These are phyloP conservation scores for Panorpa germanica DNA, from an alignment of 2,888 invertebrate genomes.

Conservation along the genomic window DNA sequence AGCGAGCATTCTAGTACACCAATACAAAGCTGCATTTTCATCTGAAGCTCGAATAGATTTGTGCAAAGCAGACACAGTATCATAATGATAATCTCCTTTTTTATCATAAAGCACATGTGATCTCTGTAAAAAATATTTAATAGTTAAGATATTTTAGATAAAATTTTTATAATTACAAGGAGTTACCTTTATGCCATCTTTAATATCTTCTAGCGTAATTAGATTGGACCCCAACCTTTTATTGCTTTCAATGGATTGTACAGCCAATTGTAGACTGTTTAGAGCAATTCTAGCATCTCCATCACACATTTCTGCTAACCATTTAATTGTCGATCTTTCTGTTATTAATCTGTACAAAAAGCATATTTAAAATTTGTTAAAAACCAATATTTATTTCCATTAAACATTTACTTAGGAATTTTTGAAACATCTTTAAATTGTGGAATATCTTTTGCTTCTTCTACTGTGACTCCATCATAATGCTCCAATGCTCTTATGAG, in stretches of 20 bases:
- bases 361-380: conserved; percentile 11
- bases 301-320: conserved; percentile 58
- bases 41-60: conserved; percentile 68
- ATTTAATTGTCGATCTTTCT: conserved; percentile 40
- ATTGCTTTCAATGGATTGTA: conserved; percentile 29
- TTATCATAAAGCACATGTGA: conserved; percentile 62
- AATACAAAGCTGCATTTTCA: conserved; percentile 64
- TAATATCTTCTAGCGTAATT: conserved; percentile 44
- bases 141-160: conserved; percentile 8
- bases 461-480: conserved; percentile 19
- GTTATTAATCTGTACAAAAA: conserved; percentile 18
- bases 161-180: background rate
- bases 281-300: conserved; percentile 68
- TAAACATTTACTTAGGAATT: conserved; percentile 14
- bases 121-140: conserved; percentile 27
- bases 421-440: conserved; percentile 9
- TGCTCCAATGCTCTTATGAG: conserved; percentile 33
- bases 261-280: conserved; percentile 51
- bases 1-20: conserved; percentile 59
- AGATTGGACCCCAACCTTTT: conserved; percentile 21
- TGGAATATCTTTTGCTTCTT: conserved; percentile 6
- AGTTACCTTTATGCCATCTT: conserved; percentile 47
- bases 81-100: conserved; percentile 68
- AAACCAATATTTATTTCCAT: conserved; percentile 15
- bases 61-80: conserved; percentile 63